A percentile compares a stretch with the other conserved stretches of the same genome.
phyloP scores from a whole-genome alignment of 2,113 vertebrate genomes.

The Myiopsitta monachus region DNA sequence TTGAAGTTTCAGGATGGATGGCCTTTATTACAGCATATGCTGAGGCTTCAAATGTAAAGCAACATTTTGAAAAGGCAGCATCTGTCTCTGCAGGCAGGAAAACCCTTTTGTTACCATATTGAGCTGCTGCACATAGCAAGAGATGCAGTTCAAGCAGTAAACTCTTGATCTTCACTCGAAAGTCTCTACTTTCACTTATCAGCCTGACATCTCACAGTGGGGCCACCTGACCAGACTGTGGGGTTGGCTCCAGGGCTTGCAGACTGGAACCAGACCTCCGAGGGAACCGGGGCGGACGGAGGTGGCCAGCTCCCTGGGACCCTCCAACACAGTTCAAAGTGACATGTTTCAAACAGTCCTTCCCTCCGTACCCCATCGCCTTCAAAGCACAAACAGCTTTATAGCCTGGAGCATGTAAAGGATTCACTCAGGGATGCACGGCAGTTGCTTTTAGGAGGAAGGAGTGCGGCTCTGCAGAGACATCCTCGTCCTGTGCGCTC shows the following conservation, averaged over 20 bases:
- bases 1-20: slow-evolving; percentile 50
- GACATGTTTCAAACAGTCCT: slow-evolving; percentile 71
- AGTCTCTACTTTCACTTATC: slow-evolving; percentile 84
- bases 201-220: slow-evolving; percentile 89
- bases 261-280: slow-evolving; percentile 73
- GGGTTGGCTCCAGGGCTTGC: slow-evolving; percentile 81
- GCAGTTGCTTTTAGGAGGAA: not conserved
- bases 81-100: slow-evolving; percentile 59
- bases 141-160: slow-evolving; percentile 41
- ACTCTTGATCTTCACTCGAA: slow-evolving; percentile 68
- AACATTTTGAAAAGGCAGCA: slow-evolving; percentile 27
- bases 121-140: slow-evolving; percentile 37
- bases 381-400: slow-evolving; percentile 75
- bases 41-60: slow-evolving; percentile 31
- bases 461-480: not conserved
- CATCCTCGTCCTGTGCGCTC: not conserved
- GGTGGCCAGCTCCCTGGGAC: slow-evolving; percentile 72
- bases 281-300: slow-evolving; percentile 32
- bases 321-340: slow-evolving; percentile 79
- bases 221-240: slow-evolving; percentile 79
- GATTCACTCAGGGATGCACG: not conserved
- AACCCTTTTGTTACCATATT: slow-evolving; percentile 48
- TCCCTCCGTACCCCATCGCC: slow-evolving; percentile 50
- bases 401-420: slow-evolving; percentile 33
- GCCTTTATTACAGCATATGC: slow-evolving; percentile 54